Percentiles rank a stretch among this genome's conserved stretches.
These are phyloP conservation scores for Autographa pulchrina DNA, from an alignment of 2,888 invertebrate genomes.

Conservation along the genomic window DNA sequence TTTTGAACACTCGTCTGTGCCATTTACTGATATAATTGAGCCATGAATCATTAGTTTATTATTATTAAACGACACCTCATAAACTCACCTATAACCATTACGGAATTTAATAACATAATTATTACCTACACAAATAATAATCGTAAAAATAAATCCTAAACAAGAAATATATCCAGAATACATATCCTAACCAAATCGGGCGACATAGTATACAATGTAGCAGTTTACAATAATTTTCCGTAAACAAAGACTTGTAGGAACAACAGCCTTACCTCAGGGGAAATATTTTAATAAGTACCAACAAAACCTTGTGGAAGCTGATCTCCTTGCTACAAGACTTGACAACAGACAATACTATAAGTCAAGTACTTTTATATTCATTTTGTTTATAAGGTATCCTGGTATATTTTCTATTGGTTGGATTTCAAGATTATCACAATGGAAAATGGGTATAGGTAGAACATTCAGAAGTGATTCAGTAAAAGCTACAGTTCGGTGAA, in stretches of 20 bases:
- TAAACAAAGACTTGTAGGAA: constrained; percentile 40
- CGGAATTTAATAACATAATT: background rate
- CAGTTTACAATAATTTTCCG: constrained; percentile 43
- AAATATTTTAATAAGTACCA: constrained; percentile 43
- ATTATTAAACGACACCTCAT: too few species aligned
- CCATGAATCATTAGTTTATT: too few species aligned
- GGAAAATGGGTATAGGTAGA: too few species aligned
- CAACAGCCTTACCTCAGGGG: constrained; percentile 32
- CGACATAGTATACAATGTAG: background rate
- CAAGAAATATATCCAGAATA: background rate
- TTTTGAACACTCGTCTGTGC: too few species aligned
- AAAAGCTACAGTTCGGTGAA: too few species aligned
- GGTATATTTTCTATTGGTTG: too few species aligned
- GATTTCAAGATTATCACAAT: too few species aligned
- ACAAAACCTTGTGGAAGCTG: constrained; percentile 46
- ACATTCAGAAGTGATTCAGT: too few species aligned
- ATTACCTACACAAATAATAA: background rate
- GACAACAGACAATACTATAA: background rate
- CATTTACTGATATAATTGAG: too few species aligned
- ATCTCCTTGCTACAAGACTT: constrained; percentile 42
- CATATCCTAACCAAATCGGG: constrained; percentile 12
- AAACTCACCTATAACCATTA: background rate
- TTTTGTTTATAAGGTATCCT: background rate
- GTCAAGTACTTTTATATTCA: background rate
- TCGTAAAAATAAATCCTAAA: background rate